Evolutionary conservation across 2,113 vertebrate species (phyloP).

Genomic region (Australoheros scitulus): DNA sequence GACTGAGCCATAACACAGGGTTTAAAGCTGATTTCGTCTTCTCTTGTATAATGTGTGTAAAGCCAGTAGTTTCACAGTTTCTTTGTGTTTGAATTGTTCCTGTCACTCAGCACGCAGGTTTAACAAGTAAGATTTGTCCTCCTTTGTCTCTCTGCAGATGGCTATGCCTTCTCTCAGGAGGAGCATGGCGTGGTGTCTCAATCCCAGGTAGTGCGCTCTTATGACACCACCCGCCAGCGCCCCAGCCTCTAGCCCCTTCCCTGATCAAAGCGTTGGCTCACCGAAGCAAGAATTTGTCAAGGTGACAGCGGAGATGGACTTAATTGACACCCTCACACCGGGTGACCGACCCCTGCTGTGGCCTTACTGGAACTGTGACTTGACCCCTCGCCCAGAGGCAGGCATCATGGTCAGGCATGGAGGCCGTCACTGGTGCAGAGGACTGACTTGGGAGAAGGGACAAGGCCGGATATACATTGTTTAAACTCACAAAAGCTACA

Average conservation of each 20-base stretch:
- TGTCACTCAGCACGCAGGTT: background rate
- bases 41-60: background rate
- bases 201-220: constrained; percentile 94
- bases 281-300: constrained; percentile 44
- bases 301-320: constrained; percentile 67
- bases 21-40: background rate
- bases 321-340: constrained; percentile 39
- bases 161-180: constrained; percentile 98
- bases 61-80: background rate
- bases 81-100: background rate
- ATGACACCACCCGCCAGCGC: constrained; percentile 93
- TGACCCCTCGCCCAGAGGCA: constrained; percentile 21
- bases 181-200: constrained; percentile 97
- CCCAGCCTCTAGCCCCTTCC: constrained; percentile 82
- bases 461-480: constrained; percentile 42
- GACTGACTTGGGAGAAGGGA: constrained; percentile 58
- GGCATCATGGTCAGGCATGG: constrained; percentile 45
- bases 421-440: constrained; percentile 37
- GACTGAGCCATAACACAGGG: background rate
- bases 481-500: constrained; percentile 50
- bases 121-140: background rate
- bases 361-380: constrained; percentile 76
- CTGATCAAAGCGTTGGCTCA: constrained; percentile 42
- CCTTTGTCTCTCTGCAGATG: constrained; percentile 80
- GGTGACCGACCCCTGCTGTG: constrained; percentile 70